Base-by-base conservation (phyloP, 2,797 vertebrate species). In the Salarias fasciatus region DNA sequence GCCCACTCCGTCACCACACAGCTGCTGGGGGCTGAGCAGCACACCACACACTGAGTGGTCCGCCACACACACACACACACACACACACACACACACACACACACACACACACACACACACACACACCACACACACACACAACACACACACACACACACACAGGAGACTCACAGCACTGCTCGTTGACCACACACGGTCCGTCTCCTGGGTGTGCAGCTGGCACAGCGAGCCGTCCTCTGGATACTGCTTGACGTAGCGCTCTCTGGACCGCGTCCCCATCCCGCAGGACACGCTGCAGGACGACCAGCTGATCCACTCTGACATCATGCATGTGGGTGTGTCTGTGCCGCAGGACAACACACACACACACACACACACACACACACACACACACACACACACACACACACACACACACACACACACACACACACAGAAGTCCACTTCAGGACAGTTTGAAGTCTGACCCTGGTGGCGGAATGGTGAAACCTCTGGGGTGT, bases 301-400 rank as follows among this genome's bases (percentile, higher is more conserved):
- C 0, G 97, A 99, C 97, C 97, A 99, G 14, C 94, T 95, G 87
- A 98, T 98, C 97, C 97, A 99, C 86, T 99, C 97, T 0, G 97
- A 99, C 97, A 99, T 96, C 94, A 97, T 98, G 73, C 97, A 99
- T 0, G 96, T 94, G 12, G 96, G 96, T 0, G 93, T 87, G 62
- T 98, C 96, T 93, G 80, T 40, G 3, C 72, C 30, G 30, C 38
- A 40, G 64, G 13, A 13, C 13, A 13, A n/a, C n/a, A n/a, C n/a
- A 3, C 18, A 24, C 18, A 24, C 18, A 24, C 18, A 24, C 18
- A 24, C 18, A 24, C 18, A 24, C 18, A 24, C 18, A 24, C 18
- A 24, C 18, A 24, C 18, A 24, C 18, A 24, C 18, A 24, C 18
- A 3, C 18, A 24, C 2, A 24, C 18, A 24, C 3, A 24, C 18